A percentile compares a stretch with the other conserved stretches of the same genome.
Evolutionary conservation across 64 coral and sea anemone species (phyloP).

Genomic region (Dendrophyllia cribrosa): DNA sequence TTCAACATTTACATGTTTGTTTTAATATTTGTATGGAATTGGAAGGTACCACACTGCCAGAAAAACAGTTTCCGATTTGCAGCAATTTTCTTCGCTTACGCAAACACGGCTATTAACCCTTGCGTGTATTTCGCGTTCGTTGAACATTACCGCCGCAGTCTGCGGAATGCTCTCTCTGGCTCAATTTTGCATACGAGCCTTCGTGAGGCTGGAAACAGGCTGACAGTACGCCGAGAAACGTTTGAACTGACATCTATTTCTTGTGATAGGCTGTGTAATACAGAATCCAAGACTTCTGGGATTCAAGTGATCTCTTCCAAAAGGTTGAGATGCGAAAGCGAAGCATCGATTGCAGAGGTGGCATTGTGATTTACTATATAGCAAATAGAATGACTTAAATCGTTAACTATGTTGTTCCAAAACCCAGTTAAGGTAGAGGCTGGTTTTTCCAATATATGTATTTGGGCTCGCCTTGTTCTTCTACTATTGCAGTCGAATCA

Average conservation of each 20-base stretch:
- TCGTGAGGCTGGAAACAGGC: neutral
- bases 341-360: neutral
- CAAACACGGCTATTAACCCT: slow-evolving; percentile 23
- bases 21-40: slow-evolving; percentile 14
- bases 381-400: too few relatives aligned
- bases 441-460: too few relatives aligned
- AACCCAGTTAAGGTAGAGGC: too few relatives aligned
- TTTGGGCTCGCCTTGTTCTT: too few relatives aligned
- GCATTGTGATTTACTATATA: neutral
- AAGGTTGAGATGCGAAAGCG: neutral
- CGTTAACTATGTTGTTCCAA: too few relatives aligned
- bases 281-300: neutral
- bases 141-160: slow-evolving; percentile 25
- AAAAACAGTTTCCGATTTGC: neutral
- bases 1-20: neutral
- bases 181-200: neutral
- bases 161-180: neutral
- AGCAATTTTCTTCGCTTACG: neutral
- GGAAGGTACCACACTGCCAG: neutral
- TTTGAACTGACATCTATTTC: slow-evolving; percentile 12
- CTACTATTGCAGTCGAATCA: too few relatives aligned
- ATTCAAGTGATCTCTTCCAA: neutral
- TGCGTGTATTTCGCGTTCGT: slow-evolving; percentile 28
- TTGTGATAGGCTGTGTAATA: neutral
- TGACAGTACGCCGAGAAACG: neutral